phyloP scores from a whole-genome alignment of 2,888 invertebrate genomes.

The Troides aeacus region DNA sequence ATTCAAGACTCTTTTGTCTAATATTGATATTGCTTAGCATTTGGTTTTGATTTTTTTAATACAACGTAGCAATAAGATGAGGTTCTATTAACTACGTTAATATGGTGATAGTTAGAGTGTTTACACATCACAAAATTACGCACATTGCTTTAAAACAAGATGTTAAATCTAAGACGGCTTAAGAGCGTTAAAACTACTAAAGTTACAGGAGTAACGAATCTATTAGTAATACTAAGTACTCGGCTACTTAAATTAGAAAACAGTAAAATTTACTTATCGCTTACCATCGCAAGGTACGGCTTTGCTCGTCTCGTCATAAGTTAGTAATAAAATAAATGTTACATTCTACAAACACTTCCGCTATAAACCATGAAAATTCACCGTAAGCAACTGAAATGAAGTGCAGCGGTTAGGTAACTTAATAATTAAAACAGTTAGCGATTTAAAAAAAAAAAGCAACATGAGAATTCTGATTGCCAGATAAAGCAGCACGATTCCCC shows the following conservation, averaged over 20 bases:
- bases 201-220: background rate
- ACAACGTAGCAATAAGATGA: too few species aligned
- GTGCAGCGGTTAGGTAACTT: constrained; percentile 67
- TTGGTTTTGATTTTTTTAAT: too few species aligned
- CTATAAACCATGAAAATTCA: background rate
- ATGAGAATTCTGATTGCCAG: constrained; percentile 76
- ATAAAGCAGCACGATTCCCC: constrained; percentile 73
- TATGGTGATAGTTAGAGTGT: too few species aligned
- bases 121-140: too few species aligned
- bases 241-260: background rate
- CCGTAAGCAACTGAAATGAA: constrained; percentile 43
- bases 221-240: too few species aligned
- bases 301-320: too few species aligned
- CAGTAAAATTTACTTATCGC: background rate
- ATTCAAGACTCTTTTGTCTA: background rate
- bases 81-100: too few species aligned
- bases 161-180: too few species aligned
- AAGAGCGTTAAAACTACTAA: background rate
- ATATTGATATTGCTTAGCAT: too few species aligned
- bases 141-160: too few species aligned
- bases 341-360: background rate
- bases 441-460: constrained; percentile 64
- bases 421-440: constrained; percentile 71
- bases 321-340: too few species aligned
- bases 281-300: background rate